Evolutionary conservation across 2,797 vertebrate species (phyloP), one percentile per base, ranked within the genome.

Genomic region (Muscicapa striata): DNA sequence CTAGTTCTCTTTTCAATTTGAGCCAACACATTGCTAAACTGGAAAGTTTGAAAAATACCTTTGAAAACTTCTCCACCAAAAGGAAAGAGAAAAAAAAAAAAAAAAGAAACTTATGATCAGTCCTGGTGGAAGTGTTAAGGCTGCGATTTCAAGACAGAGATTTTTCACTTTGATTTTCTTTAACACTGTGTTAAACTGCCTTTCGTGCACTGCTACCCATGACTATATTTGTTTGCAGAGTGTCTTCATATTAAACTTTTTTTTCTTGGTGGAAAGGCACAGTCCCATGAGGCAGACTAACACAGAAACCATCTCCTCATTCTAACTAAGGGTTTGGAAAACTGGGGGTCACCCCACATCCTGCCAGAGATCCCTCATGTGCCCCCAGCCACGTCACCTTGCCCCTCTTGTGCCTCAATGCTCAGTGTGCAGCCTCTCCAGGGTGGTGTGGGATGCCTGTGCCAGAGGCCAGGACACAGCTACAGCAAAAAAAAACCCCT

Each of bases 1-100:
- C 97, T 98, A 98, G 98, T 98, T 98, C 98, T 98, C 97, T 98
- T 98, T 98, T 98, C 96, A 97, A 90, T 98, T 97, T 97, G 97
- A 97, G 97, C 98, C 97, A 98, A 96, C 95, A 89, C 96, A 97
- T 97, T 97, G 97, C 97, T 97, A 97, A 97, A 97, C 97, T 97
- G 97, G 97, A 98, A 98, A 98, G 97, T 98, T 98, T 97, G 97
- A 98, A 98, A 98, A 98, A 97, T 96, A 97, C 97, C 97, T 98
- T 97, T 81, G 95, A 98, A 97, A 98, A 98, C 93, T 97, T 97
- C 98, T 98, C 97, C 93, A 97, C 97, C 96, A 94, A 98, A 98
- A 97, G 97, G 94, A 96, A 96, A 97, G 92, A 87, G 88, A 73
- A 95, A 94, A 94, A 84, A 59, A 63, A 52, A 34, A 63, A 59